A percentile compares a stretch with the other conserved stretches of the same genome.
Conservation (phyloP, 1,140 invertebrate species). For the Conus ventricosus region DNA sequence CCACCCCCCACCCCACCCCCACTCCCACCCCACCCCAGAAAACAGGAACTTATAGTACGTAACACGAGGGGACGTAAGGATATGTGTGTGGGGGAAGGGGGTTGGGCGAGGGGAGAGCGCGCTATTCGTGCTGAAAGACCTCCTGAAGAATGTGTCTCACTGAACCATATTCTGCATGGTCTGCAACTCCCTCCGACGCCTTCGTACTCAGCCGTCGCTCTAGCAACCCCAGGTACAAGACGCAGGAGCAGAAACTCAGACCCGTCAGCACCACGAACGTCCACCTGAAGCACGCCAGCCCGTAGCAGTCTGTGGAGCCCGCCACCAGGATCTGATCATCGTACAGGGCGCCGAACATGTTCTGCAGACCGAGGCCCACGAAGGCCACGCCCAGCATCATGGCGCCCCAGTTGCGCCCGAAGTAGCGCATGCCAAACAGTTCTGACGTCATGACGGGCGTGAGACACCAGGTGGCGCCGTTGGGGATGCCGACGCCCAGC, state of each 20-base stretch:
- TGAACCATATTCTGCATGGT: neutral
- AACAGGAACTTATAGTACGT: no score
- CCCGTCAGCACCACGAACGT: constrained; percentile 57
- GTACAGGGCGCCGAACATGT: constrained; percentile 60
- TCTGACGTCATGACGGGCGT: constrained; percentile 67
- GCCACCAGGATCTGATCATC: constrained; percentile 48
- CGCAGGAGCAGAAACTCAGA: constrained; percentile 54
- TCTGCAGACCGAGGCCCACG: constrained; percentile 57
- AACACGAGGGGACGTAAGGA: no score
- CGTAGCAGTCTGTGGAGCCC: constrained; percentile 56
- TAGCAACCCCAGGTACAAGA: constrained; percentile 58
- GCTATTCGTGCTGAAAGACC: no score
- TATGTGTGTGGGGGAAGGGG: no score
- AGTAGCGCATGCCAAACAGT: constrained; percentile 64
- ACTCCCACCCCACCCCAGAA: no score
- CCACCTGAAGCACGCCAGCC: constrained; percentile 58
- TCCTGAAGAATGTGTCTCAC: neutral
- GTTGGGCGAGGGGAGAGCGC: no score
- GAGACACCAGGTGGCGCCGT: constrained; percentile 67
- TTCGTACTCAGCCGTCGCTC: constrained; percentile 37
- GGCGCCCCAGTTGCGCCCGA: constrained; percentile 64
- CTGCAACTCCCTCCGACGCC: neutral
- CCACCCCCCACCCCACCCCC: no score
- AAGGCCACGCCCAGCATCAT: constrained; percentile 65
- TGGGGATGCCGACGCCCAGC: constrained; percentile 60